These are phyloP conservation scores for Austrofundulus limnaeus DNA, from an alignment of 2,113 vertebrate genomes.

Conservation along the genomic window DNA sequence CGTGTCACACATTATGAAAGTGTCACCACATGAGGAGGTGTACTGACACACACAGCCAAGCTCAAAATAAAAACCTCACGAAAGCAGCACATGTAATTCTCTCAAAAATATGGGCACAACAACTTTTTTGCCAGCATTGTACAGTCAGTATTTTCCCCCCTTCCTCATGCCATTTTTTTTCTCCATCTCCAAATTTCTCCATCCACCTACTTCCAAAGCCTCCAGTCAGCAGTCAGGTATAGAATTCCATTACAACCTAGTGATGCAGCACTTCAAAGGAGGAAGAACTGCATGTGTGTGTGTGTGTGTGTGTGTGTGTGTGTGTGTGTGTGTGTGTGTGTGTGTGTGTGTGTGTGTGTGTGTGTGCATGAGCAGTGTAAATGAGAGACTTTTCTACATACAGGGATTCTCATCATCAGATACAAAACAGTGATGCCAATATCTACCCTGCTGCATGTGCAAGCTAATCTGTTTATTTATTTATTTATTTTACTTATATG, in stretches of 20 bases:
- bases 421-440: conserved; percentile 49
- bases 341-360: conserved; percentile 39
- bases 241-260: conserved; percentile 73
- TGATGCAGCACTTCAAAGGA: conserved; percentile 72
- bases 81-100: conserved; percentile 23
- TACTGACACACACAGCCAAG: not conserved
- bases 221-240: conserved; percentile 71
- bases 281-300: conserved; percentile 38
- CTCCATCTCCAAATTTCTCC: conserved; percentile 52
- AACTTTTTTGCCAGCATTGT: conserved; percentile 43
- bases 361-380: conserved; percentile 32
- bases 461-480: conserved; percentile 37
- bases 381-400: conserved; percentile 33
- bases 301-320: conserved; percentile 29
- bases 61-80: not conserved
- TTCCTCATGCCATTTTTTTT: conserved; percentile 38
- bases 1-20: conserved; percentile 41
- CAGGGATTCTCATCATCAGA: conserved; percentile 47
- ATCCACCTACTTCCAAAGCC: conserved; percentile 57
- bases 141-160: conserved; percentile 50
- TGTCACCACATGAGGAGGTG: conserved; percentile 1
- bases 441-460: conserved; percentile 57
- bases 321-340: conserved; percentile 41
- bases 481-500: conserved; percentile 22
- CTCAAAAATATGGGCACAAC: conserved; percentile 24